Conservation (phyloP, 2,888 invertebrate genomes). For the Drosophila multiciliata region DNA sequence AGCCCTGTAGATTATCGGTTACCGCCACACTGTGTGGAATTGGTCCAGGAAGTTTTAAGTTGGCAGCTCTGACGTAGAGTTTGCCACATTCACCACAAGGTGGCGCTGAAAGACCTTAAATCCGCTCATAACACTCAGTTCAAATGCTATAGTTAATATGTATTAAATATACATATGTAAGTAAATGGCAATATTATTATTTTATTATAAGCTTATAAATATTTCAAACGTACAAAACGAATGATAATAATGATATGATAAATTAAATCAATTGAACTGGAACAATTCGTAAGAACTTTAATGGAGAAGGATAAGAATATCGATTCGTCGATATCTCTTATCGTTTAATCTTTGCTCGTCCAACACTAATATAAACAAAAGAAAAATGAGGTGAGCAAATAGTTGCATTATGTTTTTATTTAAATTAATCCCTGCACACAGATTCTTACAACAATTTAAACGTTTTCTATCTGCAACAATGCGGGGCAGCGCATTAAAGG, state of each 20-base stretch:
- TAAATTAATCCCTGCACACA: constrained; percentile 28
- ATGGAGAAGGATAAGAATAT: not conserved
- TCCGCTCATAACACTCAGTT: not conserved
- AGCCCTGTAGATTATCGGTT: not conserved
- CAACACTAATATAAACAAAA: not conserved
- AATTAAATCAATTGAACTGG: not conserved
- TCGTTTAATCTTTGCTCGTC: not conserved
- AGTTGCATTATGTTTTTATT: not conserved
- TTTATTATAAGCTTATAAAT: not conserved
- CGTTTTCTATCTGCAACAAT: constrained; percentile 54
- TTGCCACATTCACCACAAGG: not conserved
- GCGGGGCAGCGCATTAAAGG: constrained; percentile 44
- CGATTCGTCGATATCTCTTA: not conserved
- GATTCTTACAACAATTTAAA: constrained; percentile 43
- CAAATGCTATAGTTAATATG: not conserved
- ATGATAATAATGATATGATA: not conserved
- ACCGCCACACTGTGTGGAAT: not conserved
- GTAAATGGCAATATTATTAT: not conserved
- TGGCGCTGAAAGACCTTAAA: not conserved
- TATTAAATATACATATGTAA: not conserved
- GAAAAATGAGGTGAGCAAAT: not conserved
- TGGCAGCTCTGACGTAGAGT: not conserved
- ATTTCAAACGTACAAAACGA: not conserved
- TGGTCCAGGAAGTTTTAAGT: not conserved
- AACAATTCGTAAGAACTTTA: not conserved